These are phyloP conservation scores for Brachionus asplanchnoidis DNA, from an alignment of 1,140 invertebrate species.

Conservation along the genomic window DNA sequence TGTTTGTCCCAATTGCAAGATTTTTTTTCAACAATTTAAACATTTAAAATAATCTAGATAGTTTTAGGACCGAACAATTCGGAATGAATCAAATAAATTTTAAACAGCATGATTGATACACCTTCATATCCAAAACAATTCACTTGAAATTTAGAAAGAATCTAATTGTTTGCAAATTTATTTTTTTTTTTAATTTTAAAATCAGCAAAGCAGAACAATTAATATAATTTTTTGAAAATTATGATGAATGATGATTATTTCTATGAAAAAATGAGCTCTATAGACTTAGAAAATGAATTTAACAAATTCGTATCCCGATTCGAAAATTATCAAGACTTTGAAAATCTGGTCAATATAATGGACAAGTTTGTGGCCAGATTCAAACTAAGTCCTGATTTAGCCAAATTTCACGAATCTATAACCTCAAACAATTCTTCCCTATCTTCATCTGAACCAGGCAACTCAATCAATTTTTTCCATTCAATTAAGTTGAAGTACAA, in stretches of 20 bases:
- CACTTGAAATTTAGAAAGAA: not conserved
- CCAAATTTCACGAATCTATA: not conserved
- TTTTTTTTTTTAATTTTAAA: not conserved
- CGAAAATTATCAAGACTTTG: not conserved
- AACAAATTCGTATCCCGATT: not conserved
- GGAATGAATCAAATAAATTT: no score
- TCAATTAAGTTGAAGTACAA: not conserved
- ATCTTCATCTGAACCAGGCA: not conserved
- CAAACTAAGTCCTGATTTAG: not conserved
- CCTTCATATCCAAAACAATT: not conserved
- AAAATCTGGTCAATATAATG: not conserved
- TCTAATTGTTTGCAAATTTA: not conserved
- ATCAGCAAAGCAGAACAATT: not conserved
- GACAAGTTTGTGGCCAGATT: not conserved
- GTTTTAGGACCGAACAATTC: no score
- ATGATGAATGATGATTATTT: not conserved
- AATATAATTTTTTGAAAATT: not conserved
- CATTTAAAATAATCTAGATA: no score
- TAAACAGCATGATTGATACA: not conserved
- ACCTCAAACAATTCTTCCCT: not conserved
- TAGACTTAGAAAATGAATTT: not conserved
- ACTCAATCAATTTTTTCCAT: not conserved
- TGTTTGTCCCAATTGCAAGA: no score
- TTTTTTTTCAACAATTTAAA: no score
- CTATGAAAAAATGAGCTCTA: not conserved